Conservation (phyloP, 1,140 invertebrate genomes). For the Hyposmocoma kahamanoa region DNA sequence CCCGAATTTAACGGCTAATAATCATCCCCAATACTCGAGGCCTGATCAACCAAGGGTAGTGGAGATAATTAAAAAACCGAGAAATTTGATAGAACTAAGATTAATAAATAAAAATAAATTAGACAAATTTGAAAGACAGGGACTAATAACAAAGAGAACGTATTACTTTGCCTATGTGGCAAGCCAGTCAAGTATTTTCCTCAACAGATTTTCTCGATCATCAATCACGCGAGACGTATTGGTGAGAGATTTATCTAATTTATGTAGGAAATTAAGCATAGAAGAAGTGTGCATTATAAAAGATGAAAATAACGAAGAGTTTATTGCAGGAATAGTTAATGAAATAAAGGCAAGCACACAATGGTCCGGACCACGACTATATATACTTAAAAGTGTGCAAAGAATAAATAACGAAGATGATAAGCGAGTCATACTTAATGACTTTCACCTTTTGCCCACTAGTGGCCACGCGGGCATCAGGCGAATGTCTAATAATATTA, state of each 20-base stretch:
- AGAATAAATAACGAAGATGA: slow-evolving; percentile 3
- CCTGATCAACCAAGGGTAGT: not conserved
- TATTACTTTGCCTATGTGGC: not conserved
- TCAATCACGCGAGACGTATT: slow-evolving; percentile 3
- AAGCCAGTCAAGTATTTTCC: not conserved
- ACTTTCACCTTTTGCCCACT: slow-evolving; percentile 6
- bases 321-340: not conserved
- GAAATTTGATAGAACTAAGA: slow-evolving; percentile 12
- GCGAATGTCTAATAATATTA: slow-evolving; percentile 4
- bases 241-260: not conserved
- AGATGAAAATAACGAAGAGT: not conserved
- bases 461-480: slow-evolving; percentile 5
- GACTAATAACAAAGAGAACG: not conserved
- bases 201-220: slow-evolving; percentile 1
- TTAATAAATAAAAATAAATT: slow-evolving; percentile 8
- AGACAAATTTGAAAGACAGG: slow-evolving; percentile 5
- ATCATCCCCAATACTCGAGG: not conserved
- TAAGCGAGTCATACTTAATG: slow-evolving; percentile 1
- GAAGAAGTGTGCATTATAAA: slow-evolving; percentile 1
- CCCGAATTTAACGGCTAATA: not conserved
- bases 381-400: slow-evolving; percentile 2
- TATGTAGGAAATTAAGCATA: not conserved
- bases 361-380: slow-evolving; percentile 1
- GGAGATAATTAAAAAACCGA: slow-evolving; percentile 6
- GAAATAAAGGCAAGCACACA: not conserved